phyloP scores from a whole-genome alignment of 2,888 invertebrate genomes.

The Tinea trinotella region DNA sequence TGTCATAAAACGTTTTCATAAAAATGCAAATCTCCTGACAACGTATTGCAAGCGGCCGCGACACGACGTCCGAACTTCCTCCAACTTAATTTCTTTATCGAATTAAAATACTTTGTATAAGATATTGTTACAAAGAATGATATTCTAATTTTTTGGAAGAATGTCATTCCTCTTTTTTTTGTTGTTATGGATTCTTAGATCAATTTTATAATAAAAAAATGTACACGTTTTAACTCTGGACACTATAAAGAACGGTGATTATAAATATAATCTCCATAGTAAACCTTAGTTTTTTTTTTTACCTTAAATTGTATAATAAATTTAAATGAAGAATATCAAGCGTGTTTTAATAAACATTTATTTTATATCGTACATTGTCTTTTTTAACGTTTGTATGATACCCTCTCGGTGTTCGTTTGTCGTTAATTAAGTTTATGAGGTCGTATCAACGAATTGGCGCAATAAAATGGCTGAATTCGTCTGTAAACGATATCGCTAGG shows the following conservation, averaged over 20 bases:
- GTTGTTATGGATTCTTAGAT: too few species aligned
- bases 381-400: conserved; percentile 6
- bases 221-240: too few species aligned
- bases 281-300: too few species aligned
- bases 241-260: too few species aligned
- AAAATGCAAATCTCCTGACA: conserved; percentile 62
- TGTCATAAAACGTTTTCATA: conserved; percentile 60
- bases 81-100: conserved; percentile 43
- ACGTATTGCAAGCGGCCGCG: conserved; percentile 47
- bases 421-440: conserved; percentile 44
- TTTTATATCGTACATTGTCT: neutral
- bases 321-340: too few species aligned
- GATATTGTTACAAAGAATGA: too few species aligned
- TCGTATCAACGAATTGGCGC: conserved; percentile 37
- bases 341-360: neutral
- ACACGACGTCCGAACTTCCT: conserved; percentile 31
- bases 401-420: conserved; percentile 27
- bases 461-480: conserved; percentile 36
- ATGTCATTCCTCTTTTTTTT: too few species aligned
- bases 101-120: conserved; percentile 50
- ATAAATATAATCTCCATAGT: too few species aligned
- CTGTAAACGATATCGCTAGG: conserved; percentile 27
- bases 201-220: too few species aligned
- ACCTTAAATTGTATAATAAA: too few species aligned
- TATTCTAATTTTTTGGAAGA: too few species aligned